phyloP scores from a whole-genome alignment of 2,113 vertebrate species.

The Copsychus sechellarum region DNA sequence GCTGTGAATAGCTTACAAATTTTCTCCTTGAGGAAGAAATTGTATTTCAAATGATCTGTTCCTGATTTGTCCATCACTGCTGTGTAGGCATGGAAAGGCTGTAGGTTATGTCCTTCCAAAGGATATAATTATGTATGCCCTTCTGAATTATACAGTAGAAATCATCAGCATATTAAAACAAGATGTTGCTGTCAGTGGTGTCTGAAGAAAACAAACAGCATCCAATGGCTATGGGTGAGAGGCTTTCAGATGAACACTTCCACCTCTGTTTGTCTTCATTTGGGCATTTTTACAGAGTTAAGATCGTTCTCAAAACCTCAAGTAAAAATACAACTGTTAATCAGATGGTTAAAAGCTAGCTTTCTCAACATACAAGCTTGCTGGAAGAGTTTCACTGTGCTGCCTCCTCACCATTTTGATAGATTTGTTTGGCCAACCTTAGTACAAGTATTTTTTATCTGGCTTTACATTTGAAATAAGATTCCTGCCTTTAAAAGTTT shows the following conservation, averaged over 20 bases:
- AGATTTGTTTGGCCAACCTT: neutral
- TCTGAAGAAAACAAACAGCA: neutral
- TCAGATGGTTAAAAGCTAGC: neutral
- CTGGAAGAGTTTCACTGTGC: neutral
- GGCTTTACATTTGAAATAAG: neutral
- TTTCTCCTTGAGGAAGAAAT: neutral
- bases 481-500: slow-evolving; percentile 4
- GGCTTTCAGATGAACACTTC: neutral
- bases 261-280: neutral
- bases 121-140: neutral
- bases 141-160: neutral
- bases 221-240: fast-evolving
- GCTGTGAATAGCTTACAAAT: neutral
- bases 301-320: neutral
- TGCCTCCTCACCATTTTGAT: neutral
- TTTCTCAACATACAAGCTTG: neutral
- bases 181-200: neutral
- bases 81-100: neutral
- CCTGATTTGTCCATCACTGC: neutral
- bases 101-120: neutral
- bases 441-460: neutral
- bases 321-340: neutral
- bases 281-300: neutral
- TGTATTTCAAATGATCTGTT: neutral
- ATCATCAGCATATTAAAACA: neutral